Percentiles rank a stretch among this genome's conserved stretches.
phyloP scores from a whole-genome alignment of 2,888 invertebrate species.

The Nemapogon koenigi region DNA sequence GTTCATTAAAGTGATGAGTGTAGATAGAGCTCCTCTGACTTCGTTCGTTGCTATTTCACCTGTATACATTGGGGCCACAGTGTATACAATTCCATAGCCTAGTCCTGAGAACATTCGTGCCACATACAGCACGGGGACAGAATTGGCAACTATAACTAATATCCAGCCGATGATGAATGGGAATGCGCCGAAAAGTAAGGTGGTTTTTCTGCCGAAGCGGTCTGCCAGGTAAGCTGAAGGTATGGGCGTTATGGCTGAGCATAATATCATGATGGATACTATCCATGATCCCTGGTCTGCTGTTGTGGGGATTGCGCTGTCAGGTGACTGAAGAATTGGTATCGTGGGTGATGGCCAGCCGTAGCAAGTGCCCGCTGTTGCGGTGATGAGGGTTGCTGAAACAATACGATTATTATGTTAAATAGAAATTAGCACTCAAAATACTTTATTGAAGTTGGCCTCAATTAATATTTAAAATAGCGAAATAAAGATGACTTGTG shows the following conservation, averaged over 20 bases:
- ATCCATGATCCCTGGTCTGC: conserved; percentile 66
- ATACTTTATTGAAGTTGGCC: no score
- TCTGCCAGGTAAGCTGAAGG: conserved; percentile 69
- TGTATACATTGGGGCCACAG: conserved; percentile 68
- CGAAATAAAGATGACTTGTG: no score
- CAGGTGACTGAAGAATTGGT: conserved; percentile 45
- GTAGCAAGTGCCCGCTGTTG: conserved; percentile 60
- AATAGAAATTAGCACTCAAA: neutral
- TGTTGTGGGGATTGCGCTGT: conserved; percentile 56
- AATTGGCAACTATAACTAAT: conserved; percentile 64
- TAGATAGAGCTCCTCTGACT: conserved; percentile 68
- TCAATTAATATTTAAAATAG: no score
- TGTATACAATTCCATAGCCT: conserved; percentile 68
- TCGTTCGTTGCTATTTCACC: conserved; percentile 69
- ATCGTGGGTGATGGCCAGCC: conserved; percentile 70
- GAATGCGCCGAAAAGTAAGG: conserved; percentile 65
- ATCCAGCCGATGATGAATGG: conserved; percentile 71
- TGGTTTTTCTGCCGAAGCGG: conserved; percentile 70
- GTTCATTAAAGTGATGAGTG: conserved; percentile 63
- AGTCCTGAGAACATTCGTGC: conserved; percentile 69
- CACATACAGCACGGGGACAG: conserved; percentile 62
- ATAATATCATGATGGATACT: conserved; percentile 70
- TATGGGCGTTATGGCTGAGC: conserved; percentile 68
- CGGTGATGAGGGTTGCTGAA: conserved; percentile 61
- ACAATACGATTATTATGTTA: conserved; percentile 17